Base-by-base conservation (phyloP, 37 sponge, comb jelly and placozoan species). In the Spongia lamella region DNA sequence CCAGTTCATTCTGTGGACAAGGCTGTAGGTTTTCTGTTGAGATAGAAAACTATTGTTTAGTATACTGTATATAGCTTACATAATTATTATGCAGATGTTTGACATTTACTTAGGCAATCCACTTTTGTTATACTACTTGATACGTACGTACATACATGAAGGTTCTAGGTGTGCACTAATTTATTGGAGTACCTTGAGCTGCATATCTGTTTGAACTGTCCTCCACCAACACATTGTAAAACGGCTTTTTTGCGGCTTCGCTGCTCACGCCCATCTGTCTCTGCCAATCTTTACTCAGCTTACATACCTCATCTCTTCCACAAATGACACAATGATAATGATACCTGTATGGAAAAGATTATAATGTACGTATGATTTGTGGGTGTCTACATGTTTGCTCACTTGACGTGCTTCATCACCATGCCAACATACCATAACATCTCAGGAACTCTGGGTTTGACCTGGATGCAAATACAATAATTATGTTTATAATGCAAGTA, bases 151-250 rank as follows among this genome's bases (percentile, higher is more conserved):
- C n/a, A n/a, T n/a, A n/a, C n/a, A n/a, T n/a, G 47, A 5, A 13
- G 47, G 47, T 9, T 43, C 47, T 13, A 13, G 5, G 47, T 9
- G 7, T 43, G 47, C 54, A 9, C 1, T 22, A 20, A 77, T 29
- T 32, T 21, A 51, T 4, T 27, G 9, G 53, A 26, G 33, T 54
- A 89, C 90, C 90, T 89, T 89, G 85, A 17, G 86, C 81, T 35
- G 85, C 86, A 79, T 93, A 93, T 67, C 94, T 54, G 50, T 79
- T 81, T 25, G 86, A 79, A 1, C 78, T 81, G 56, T 93, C 89
- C 38, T 89, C 84, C 31, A 84, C 94, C 50, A 93, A 82, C 1
- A 89, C 89, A 58, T 76, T 75, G 68, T 93, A 93, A 67, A 88
- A 93, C 7, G 94, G 94, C 71, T 93, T 89, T 9, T 43, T 43